phyloP scores from a whole-genome alignment of 92 coral and sea anemone species.

The Micromussa lordhowensis region DNA sequence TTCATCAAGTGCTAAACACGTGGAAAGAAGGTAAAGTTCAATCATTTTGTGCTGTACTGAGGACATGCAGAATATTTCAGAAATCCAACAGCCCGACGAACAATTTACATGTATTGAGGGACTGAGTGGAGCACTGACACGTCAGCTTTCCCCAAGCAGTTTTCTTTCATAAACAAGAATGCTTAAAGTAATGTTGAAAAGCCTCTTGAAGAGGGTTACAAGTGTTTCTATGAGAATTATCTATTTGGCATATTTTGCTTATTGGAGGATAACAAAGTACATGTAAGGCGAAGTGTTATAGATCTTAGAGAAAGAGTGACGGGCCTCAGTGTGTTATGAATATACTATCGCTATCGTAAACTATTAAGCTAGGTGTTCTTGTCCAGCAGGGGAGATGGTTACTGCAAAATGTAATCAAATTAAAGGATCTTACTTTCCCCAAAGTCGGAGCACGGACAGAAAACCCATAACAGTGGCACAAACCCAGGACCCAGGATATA shows the following conservation, averaged over 20 bases:
- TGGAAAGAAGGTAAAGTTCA: conserved; percentile 53
- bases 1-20: conserved; percentile 43
- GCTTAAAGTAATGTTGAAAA: conserved; percentile 62
- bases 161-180: conserved; percentile 59
- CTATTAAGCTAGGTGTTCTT: conserved; percentile 58
- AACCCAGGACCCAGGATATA: conserved; percentile 76
- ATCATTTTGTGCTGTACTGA: conserved; percentile 22
- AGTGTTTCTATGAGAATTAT: conserved; percentile 72
- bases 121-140: conserved; percentile 59
- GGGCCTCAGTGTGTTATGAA: conserved; percentile 58
- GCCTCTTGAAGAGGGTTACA: conserved; percentile 71
- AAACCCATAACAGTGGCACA: conserved; percentile 80
- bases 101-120: conserved; percentile 33
- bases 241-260: conserved; percentile 46
- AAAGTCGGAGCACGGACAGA: conserved; percentile 73
- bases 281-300: conserved; percentile 63
- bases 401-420: conserved; percentile 62
- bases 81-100: conserved; percentile 10
- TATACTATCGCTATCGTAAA: conserved; percentile 36
- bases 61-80: conserved; percentile 17
- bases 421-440: conserved; percentile 61
- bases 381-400: conserved; percentile 70
- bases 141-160: conserved; percentile 60
- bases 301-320: conserved; percentile 63
- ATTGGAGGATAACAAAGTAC: conserved; percentile 27